Base-by-base conservation (phyloP, 2,113 vertebrate genomes). In the Aegithalos caudatus region DNA sequence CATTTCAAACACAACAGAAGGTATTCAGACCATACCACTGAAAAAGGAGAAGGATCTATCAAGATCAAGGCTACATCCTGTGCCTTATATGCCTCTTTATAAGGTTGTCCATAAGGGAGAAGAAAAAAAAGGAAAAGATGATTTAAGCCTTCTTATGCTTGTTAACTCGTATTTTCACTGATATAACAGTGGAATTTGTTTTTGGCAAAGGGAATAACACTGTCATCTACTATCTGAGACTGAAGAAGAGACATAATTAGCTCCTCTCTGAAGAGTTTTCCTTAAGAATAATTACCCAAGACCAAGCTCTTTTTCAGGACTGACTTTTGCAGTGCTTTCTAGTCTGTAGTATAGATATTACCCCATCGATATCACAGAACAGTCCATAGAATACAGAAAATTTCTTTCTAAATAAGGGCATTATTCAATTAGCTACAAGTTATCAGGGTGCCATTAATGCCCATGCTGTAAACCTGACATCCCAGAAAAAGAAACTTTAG, bases 61-160 rank as follows among this genome's bases (percentile, higher is more conserved):
- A 74, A 38, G 37, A 65, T 4, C 33, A 48, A 84, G 16, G 31
- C 33, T 81, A 31, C 11, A 40, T 29, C 9, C 20, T 84, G 22
- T 5, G 3, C 23, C 12, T 47, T 40, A 14, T 9, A 65, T 22
- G 7, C 0, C 4, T 20, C 14, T 86, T 83, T 45, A 31, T 33
- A 38, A 44, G 16, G 12, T 38, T 17, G 6, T 12, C 29, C 13
- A 14, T 45, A 29, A 60, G 5, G 23, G 3, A 56, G 4, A 33
- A 20, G 5, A 4, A 29, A 79, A 76, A 56, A 48, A 29, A 2
- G 2, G 21, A 58, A 54, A 57, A n/a, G 0, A 17, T 0, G 5
- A 11, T 73, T 74, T n/a, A 87, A 66, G 4, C 6, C 27, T 42
- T 50, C n/a, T 78, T 62, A 45, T 69, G 11, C 45, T 31, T 31